Evolutionary conservation across 2,888 invertebrate species (phyloP), one percentile per base, ranked within the genome.

Genomic region (Tetrapedia diversipes): DNA sequence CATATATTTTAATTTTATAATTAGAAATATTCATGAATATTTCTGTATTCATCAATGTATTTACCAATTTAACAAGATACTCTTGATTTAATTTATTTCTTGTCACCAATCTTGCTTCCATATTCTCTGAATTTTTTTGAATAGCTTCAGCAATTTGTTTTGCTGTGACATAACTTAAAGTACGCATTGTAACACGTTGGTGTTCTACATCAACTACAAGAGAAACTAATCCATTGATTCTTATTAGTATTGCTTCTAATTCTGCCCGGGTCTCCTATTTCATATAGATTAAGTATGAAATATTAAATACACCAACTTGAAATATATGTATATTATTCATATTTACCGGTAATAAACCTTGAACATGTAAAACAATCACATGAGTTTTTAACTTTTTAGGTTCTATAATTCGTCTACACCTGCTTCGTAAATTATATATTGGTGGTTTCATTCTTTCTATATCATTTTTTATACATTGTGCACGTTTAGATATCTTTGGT

Each of bases 1-100:
- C n/a, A 27, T 1, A 1, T 1, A 22, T 4, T 34, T 57, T 11
- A 16, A 47, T 29, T 4, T 22, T 1, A 54, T 27, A 39, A 41
- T 41, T 65, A 14, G 16, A 4, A 11, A 49, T 34, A 37, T 19
- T 22, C 6, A 4, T n/a, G n/a, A n/a, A n/a, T n/a, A n/a, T n/a
- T n/a, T n/a, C 2, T 63, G 37, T 34, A 41, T 3, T 34, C 19
- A 14, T n/a, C n/a, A 32, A 53, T 45, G n/a, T n/a, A 59, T 14
- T 86, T 86, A 91, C 91, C 89, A 91, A 72, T 80, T 88, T 90
- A 29, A 91, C 89, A 65, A 91, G 87, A 85, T 90, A 91, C 64
- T 92, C 92, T 87, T 92, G 92, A 86, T 92, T 92, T 53, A 89
- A 89, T 84, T 91, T 92, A 82, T 92, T 92, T 75, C 88, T 91